Percentiles rank a stretch among this genome's conserved stretches.
These are phyloP conservation scores for Excalfactoria chinensis DNA, from an alignment of 2,113 vertebrate genomes.

Conservation along the genomic window DNA sequence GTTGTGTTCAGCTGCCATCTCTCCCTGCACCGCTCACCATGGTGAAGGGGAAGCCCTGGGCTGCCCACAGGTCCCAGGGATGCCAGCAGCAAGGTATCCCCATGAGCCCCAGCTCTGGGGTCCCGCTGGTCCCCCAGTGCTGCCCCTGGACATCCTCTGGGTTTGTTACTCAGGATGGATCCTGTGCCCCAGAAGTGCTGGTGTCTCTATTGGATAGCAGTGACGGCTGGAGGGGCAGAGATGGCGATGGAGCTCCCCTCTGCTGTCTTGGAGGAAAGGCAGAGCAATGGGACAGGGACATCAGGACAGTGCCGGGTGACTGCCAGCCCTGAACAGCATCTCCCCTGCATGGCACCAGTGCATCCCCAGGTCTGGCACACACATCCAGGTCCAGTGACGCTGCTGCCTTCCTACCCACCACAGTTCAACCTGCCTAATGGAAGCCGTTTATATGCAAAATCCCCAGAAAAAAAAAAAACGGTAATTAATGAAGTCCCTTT, in stretches of 20 bases:
- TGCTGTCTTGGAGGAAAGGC: background rate
- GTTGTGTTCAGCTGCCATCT: background rate
- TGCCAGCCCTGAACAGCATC: background rate
- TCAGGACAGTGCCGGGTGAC: background rate
- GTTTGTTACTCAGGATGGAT: background rate
- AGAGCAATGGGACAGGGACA: rapidly evolving
- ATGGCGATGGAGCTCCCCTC: background rate
- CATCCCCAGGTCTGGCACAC: background rate
- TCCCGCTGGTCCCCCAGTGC: background rate
- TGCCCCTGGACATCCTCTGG: background rate
- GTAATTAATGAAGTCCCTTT: slow-evolving; percentile 81
- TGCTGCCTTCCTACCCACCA: background rate
- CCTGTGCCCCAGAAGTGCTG: background rate
- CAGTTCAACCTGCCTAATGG: slow-evolving; percentile 37
- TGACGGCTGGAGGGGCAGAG: background rate
- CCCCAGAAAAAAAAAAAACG: slow-evolving; percentile 49
- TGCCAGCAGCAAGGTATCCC: background rate
- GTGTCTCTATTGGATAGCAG: background rate
- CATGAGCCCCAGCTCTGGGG: background rate
- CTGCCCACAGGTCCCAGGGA: background rate
- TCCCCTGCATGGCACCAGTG: background rate
- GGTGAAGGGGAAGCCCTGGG: background rate
- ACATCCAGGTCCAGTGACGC: background rate
- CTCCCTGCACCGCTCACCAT: background rate
- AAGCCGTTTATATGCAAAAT: slow-evolving; percentile 71